Evolutionary conservation across 2,797 vertebrate species (phyloP).

Genomic region (Acanthurus lineatus): DNA sequence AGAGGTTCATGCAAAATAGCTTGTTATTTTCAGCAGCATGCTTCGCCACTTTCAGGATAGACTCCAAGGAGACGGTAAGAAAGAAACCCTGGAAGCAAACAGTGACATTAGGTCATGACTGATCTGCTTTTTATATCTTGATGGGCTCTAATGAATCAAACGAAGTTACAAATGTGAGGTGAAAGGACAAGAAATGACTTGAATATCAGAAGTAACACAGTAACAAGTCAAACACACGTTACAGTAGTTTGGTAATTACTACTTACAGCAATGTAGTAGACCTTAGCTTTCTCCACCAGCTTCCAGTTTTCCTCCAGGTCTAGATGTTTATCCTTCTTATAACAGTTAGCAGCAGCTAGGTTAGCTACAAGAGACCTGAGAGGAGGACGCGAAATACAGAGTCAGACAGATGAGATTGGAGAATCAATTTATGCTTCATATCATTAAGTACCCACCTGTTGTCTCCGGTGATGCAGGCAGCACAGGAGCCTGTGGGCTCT

Average conservation of each 20-base stretch:
- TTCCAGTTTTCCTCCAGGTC: constrained; percentile 98
- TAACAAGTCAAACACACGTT: neutral
- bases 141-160: constrained; percentile 36
- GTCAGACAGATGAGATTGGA: neutral
- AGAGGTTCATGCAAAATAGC: constrained; percentile 95
- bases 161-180: neutral
- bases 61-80: constrained; percentile 96
- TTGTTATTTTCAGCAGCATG: constrained; percentile 94
- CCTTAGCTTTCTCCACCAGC: constrained; percentile 95
- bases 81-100: constrained; percentile 92
- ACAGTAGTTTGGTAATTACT: constrained; percentile 4
- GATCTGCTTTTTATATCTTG: constrained; percentile 44
- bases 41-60: constrained; percentile 94
- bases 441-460: constrained; percentile 87
- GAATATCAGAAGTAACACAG: neutral
- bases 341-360: constrained; percentile 97
- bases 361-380: constrained; percentile 96
- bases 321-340: constrained; percentile 97
- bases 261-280: constrained; percentile 99
- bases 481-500: constrained; percentile 95
- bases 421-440: neutral
- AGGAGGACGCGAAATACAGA: constrained; percentile 25
- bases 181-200: neutral
- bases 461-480: constrained; percentile 95
- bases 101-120: constrained; percentile 38